Evolutionary conservation across 2,113 vertebrate species (phyloP).

Genomic region (Sclerurus mexicanus): DNA sequence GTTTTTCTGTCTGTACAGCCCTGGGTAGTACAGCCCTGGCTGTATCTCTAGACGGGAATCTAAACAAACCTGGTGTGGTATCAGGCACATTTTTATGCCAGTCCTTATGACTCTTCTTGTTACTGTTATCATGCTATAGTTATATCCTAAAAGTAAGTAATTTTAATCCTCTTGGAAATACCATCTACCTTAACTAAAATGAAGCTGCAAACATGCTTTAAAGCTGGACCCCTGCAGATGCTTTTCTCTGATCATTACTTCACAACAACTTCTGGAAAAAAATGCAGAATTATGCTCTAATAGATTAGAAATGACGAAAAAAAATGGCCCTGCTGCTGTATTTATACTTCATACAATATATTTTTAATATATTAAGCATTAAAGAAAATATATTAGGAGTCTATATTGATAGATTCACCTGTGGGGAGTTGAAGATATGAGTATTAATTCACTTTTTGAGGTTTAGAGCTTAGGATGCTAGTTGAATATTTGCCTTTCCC

Average conservation of each 20-base stretch:
- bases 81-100: not conserved
- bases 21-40: not conserved
- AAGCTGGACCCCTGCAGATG: not conserved
- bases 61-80: not conserved
- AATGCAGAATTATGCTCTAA: not conserved
- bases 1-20: not conserved
- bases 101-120: not conserved
- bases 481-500: not conserved
- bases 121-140: not conserved
- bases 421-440: not conserved
- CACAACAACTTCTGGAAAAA: not conserved
- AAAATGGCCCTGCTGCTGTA: not conserved
- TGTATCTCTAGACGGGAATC: not conserved
- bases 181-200: not conserved
- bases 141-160: not conserved
- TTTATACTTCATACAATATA: not conserved
- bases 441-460: not conserved
- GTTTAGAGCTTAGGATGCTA: not conserved
- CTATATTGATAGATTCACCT: not conserved
- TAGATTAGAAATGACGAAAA: not conserved
- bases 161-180: not conserved
- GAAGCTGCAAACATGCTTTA: not conserved
- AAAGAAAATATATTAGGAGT: not conserved
- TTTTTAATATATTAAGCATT: not conserved
- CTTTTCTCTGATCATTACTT: not conserved